phyloP scores from a whole-genome alignment of 1,140 invertebrate genomes.

The Charaxes varanes region DNA sequence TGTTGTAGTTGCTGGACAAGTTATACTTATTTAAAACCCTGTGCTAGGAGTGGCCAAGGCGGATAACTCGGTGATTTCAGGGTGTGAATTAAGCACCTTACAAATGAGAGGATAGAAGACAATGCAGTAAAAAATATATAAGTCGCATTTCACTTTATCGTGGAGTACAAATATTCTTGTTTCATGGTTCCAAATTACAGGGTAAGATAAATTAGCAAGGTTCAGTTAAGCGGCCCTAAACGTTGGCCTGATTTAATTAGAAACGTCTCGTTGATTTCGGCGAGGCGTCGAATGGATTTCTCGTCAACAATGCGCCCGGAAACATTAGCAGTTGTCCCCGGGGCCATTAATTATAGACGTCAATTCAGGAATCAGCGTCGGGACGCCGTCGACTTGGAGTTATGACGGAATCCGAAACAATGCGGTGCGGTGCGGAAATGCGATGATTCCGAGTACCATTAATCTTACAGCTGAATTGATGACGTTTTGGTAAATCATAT shows the following conservation, averaged over 20 bases:
- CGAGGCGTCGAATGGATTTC: constrained; percentile 24
- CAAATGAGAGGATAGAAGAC: no score
- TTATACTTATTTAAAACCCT: no score
- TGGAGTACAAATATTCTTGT: no score
- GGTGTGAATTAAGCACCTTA: no score
- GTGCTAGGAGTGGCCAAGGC: no score
- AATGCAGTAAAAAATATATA: no score
- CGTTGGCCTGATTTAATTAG: constrained; percentile 40
- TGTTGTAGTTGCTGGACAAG: no score
- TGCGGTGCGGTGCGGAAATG: constrained; percentile 29
- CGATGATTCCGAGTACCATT: constrained; percentile 17
- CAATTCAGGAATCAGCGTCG: constrained; percentile 36
- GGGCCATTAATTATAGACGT: constrained; percentile 47
- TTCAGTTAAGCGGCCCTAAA: constrained; percentile 22
- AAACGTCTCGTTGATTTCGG: constrained; percentile 32
- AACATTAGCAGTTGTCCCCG: constrained; percentile 27
- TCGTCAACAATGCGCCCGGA: constrained; percentile 27
- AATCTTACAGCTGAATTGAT: constrained; percentile 11
- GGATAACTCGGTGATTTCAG: no score
- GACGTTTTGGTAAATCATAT: background rate
- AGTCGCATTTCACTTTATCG: no score
- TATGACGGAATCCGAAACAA: constrained; percentile 37
- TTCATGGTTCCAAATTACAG: no score
- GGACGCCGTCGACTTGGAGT: constrained; percentile 37
- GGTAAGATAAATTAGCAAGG: constrained; percentile 13